These are phyloP conservation scores for Scaeva pyrastri DNA, from an alignment of 2,888 invertebrate species.

Conservation along the genomic window DNA sequence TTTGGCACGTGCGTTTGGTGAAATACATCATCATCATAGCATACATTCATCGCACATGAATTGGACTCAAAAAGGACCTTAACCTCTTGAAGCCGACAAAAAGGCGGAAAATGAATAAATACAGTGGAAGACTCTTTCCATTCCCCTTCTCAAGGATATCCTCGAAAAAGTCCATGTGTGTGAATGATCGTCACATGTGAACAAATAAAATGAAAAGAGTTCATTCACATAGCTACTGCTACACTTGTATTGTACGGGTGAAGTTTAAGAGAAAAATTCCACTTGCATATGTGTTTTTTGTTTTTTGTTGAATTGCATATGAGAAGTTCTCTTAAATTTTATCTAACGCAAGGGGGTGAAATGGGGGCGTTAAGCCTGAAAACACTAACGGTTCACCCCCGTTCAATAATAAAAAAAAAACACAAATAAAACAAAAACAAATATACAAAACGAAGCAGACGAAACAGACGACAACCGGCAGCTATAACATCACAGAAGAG, in stretches of 20 bases:
- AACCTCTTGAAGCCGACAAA: conserved; percentile 60
- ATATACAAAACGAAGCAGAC: conserved; percentile 42
- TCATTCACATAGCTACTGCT: conserved; percentile 42
- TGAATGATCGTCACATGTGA: conserved; percentile 58
- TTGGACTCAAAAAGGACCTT: conserved; percentile 69
- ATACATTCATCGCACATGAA: conserved; percentile 40
- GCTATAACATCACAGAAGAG: conserved; percentile 56
- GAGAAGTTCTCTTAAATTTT: conserved; percentile 27
- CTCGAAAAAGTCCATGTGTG: conserved; percentile 15
- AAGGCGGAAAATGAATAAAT: conserved; percentile 56
- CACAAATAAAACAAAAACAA: conserved; percentile 40
- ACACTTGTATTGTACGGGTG: neutral
- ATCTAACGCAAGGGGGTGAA: neutral
- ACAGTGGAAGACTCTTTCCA: conserved; percentile 40
- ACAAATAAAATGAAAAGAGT: conserved; percentile 50
- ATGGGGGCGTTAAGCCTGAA: conserved; percentile 67
- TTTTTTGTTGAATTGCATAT: conserved; percentile 43
- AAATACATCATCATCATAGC: conserved; percentile 19
- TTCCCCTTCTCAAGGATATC: conserved; percentile 67
- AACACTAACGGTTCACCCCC: conserved; percentile 57
- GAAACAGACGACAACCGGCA: conserved; percentile 75
- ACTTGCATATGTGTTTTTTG: conserved; percentile 63
- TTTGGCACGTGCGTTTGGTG: conserved; percentile 63
- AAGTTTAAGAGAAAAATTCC: conserved; percentile 51
- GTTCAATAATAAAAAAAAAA: conserved; percentile 13